These are phyloP conservation scores for Ochropleura plecta DNA, from an alignment of 2,888 invertebrate species.

Conservation along the genomic window DNA sequence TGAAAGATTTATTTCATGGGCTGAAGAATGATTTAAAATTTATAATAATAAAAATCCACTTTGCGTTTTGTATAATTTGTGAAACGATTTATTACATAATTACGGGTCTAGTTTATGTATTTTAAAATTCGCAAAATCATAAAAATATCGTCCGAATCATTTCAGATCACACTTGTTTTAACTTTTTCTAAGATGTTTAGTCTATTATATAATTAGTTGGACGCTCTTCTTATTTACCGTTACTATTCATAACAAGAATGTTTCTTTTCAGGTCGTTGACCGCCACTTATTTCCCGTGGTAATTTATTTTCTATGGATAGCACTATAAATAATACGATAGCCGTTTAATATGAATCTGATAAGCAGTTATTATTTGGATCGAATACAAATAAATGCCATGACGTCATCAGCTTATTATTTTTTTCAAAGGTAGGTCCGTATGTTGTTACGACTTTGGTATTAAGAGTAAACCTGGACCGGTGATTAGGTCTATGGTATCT, in stretches of 20 bases:
- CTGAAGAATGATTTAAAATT: background rate
- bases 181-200: slow-evolving; percentile 29
- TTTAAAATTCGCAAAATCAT: slow-evolving; percentile 10
- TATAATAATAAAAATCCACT: background rate
- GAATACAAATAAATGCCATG: slow-evolving; percentile 1
- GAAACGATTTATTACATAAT: slow-evolving; percentile 28
- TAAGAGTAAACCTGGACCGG: background rate
- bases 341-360: slow-evolving; percentile 21
- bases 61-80: slow-evolving; percentile 23
- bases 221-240: slow-evolving; percentile 2
- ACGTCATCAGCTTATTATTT: slow-evolving; percentile 11
- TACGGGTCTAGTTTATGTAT: background rate
- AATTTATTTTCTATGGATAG: slow-evolving; percentile 16
- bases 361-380: slow-evolving; percentile 26
- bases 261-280: slow-evolving; percentile 20
- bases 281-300: slow-evolving; percentile 15
- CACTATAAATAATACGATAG: slow-evolving; percentile 33
- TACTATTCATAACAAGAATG: background rate
- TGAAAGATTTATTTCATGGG: background rate
- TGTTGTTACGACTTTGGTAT: background rate
- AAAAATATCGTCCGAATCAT: slow-evolving; percentile 16
- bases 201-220: slow-evolving; percentile 18
- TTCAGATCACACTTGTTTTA: slow-evolving; percentile 1
- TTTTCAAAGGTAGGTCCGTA: background rate
- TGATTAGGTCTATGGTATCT: background rate